Evolutionary conservation across 2,888 invertebrate genomes (phyloP).

Genomic region (Seladonia tumulorum): DNA sequence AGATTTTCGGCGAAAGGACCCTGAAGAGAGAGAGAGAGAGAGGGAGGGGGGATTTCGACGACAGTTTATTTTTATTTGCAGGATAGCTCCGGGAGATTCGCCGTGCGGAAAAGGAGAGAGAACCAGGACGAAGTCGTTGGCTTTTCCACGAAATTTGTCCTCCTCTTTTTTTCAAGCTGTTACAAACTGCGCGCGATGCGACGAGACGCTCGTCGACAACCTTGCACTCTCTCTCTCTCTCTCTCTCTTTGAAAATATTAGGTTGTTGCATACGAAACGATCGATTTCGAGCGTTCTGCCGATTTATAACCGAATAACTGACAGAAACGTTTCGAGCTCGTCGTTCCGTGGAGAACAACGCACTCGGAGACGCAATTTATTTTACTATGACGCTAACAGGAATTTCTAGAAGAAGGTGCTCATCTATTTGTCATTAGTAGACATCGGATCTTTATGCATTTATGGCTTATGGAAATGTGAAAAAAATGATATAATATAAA

Average conservation of each 20-base stretch:
- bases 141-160: slow-evolving; percentile 17
- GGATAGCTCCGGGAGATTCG: slow-evolving; percentile 18
- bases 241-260: background rate
- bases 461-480: too few species aligned
- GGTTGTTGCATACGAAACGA: background rate
- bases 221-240: background rate
- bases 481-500: too few species aligned
- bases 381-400: too few species aligned
- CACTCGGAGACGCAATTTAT: background rate
- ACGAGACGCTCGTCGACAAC: background rate
- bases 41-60: slow-evolving; percentile 1
- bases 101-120: background rate
- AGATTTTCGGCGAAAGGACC: slow-evolving; percentile 35
- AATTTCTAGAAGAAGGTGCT: too few species aligned
- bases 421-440: too few species aligned
- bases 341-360: background rate
- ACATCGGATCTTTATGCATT: too few species aligned
- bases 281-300: background rate
- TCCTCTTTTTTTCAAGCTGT: background rate
- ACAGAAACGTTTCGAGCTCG: background rate
- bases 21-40: background rate
- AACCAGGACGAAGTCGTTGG: background rate
- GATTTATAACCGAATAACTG: background rate
- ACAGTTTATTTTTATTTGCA: slow-evolving; percentile 61
- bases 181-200: background rate